Conservation (phyloP, 1,140 invertebrate species). For the Euwallacea similis region DNA sequence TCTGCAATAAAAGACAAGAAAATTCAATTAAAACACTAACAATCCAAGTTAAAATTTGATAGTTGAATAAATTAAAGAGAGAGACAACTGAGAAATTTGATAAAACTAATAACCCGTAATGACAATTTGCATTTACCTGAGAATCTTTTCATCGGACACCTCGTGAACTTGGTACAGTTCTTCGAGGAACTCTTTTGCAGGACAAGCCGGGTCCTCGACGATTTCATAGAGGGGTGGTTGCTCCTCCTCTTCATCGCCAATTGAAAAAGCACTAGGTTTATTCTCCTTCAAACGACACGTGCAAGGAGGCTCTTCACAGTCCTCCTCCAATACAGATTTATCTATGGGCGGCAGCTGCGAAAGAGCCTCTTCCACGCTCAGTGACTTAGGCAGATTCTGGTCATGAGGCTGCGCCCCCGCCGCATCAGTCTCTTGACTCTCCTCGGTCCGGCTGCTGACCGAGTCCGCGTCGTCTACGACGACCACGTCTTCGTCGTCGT, state of each 20-base stretch:
- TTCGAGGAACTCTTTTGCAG: slow-evolving; percentile 43
- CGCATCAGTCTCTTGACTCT: slow-evolving; percentile 42
- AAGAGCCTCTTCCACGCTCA: slow-evolving; percentile 49
- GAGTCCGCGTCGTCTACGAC: slow-evolving; percentile 40
- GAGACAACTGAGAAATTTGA: no score
- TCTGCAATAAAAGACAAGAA: no score
- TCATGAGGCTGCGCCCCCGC: background rate
- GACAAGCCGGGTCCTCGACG: slow-evolving; percentile 46
- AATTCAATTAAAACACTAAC: background rate
- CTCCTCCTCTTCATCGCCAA: slow-evolving; percentile 39
- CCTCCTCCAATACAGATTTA: slow-evolving; percentile 33
- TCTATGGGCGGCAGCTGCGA: slow-evolving; percentile 49
- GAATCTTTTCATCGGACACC: slow-evolving; percentile 38
- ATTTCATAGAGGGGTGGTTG: slow-evolving; percentile 38
- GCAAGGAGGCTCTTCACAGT: slow-evolving; percentile 37
- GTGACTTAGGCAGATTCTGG: slow-evolving; percentile 25
- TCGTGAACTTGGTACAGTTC: slow-evolving; percentile 44
- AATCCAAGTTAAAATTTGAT: no score
- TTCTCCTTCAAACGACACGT: slow-evolving; percentile 44
- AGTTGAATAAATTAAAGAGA: no score
- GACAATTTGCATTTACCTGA: slow-evolving; percentile 10
- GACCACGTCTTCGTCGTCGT: slow-evolving; percentile 40
- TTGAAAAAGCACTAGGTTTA: slow-evolving; percentile 39
- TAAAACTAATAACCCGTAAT: no score
- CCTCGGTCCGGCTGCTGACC: slow-evolving; percentile 15